Conservation (phyloP, 2,113 vertebrate species). For the Odontophorus gujanensis region DNA sequence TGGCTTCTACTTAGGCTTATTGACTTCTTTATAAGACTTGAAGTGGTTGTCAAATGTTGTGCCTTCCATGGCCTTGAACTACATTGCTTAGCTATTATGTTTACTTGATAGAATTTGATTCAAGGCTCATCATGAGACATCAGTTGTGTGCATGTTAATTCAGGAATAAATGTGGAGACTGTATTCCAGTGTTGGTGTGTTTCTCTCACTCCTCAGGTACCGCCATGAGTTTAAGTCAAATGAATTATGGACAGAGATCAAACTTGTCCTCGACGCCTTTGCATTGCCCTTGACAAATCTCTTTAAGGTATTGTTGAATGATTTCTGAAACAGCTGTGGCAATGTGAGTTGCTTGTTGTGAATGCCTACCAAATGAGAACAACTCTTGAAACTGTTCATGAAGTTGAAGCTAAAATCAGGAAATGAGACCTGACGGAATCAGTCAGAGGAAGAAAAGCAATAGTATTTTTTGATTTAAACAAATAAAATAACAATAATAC, state of each 20-base stretch:
- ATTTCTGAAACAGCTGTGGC: neutral
- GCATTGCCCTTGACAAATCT: constrained; percentile 94
- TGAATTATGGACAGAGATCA: constrained; percentile 97
- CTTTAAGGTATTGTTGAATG: constrained; percentile 87
- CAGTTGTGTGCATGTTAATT: neutral
- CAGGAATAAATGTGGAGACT: neutral
- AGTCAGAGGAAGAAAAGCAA: neutral
- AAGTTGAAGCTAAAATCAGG: neutral
- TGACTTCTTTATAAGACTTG: neutral
- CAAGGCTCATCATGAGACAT: neutral
- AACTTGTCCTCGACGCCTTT: constrained; percentile 96
- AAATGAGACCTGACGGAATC: neutral
- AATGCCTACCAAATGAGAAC: neutral
- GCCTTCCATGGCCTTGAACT: neutral
- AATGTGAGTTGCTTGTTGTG: neutral
- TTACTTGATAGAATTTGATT: neutral
- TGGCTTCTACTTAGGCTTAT: neutral
- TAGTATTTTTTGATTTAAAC: neutral
- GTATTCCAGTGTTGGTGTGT: neutral
- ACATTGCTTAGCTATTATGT: neutral
- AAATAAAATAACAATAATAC: neutral
- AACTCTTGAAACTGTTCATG: neutral
- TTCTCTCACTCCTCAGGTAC: constrained; percentile 81
- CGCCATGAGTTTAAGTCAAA: constrained; percentile 99
- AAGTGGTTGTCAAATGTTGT: neutral